Evolutionary conservation across 2,113 vertebrate genomes (phyloP), one percentile per base, ranked within the genome.

Genomic region (Galbula dea): DNA sequence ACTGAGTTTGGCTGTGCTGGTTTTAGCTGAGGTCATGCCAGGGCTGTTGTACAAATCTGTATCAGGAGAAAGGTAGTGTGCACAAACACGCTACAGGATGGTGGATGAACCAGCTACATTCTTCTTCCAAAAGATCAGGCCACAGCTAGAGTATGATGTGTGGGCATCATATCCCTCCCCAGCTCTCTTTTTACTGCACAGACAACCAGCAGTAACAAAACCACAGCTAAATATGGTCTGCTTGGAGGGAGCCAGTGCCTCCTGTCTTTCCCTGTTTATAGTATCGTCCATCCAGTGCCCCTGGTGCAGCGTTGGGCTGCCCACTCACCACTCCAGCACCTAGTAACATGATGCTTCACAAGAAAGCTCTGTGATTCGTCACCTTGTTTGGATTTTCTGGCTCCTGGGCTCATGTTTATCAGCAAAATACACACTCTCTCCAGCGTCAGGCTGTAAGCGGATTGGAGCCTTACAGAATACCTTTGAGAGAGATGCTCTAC

Each of bases 351-450:
- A 62, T 59, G 87, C 45, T 75, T 71, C 63, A 14, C 32, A 75
- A 4, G 3, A 77, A 71, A 36, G 46, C 63, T 73, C 15, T 1
- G 39, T 94, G 87, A 95, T 91, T 95, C 94, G 94, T 69, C 12
- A 16, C 67, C 55, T 85, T 96, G 91, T 96, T 96, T 96, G 93
- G 93, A 89, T 96, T 92, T 91, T 94, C 95, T 95, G 96, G 89
- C 87, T 94, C 87, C 91, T 4, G 3, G 82, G 48, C 43, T 92
- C 41, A 3, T 78, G 84, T 86, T 96, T 96, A 95, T 94, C 91
- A 95, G 91, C 78, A 91, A 87, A 89, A 89, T 43, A 90, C 91
- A 91, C 6, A 2, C 32, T 13, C 48, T 85, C 37, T 76, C n/a
- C 52, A 91, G 87, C 7, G 6, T 54, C 84, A 86, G 84, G 66